phyloP scores from a whole-genome alignment of 2,797 vertebrate genomes.

The Pipistrellus pipistrellus region DNA sequence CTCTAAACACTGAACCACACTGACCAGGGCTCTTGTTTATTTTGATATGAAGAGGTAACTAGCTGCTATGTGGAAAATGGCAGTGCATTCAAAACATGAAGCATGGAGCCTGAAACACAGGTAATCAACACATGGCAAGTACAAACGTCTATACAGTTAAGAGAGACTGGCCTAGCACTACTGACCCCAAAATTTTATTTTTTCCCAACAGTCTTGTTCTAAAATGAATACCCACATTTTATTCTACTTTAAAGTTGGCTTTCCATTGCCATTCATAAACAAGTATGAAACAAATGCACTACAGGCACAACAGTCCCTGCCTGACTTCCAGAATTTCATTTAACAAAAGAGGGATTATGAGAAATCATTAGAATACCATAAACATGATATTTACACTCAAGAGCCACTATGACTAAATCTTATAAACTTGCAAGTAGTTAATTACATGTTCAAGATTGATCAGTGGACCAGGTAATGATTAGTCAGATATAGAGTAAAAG shows the following conservation, averaged over 20 bases:
- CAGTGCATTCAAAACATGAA: background rate
- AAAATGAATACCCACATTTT: background rate
- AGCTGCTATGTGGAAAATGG: background rate
- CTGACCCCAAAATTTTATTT: background rate
- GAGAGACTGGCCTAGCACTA: background rate
- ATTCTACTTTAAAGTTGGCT: conserved; percentile 8
- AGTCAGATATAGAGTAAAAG: background rate
- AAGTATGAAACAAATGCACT: conserved; percentile 23
- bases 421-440: conserved; percentile 56
- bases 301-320: background rate
- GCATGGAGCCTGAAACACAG: background rate
- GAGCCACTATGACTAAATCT: conserved; percentile 51
- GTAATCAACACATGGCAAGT: background rate
- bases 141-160: background rate
- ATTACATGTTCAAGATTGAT: conserved; percentile 60
- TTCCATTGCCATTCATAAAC: conserved; percentile 13
- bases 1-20: no score
- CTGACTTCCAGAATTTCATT: conserved; percentile 43
- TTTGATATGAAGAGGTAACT: conserved; percentile 14
- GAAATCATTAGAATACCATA: conserved; percentile 66
- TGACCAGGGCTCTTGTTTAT: background rate
- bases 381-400: conserved; percentile 57
- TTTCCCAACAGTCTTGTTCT: conserved; percentile 14
- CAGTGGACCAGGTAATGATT: background rate
- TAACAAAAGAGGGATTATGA: conserved; percentile 61